Evolutionary conservation across 2,888 invertebrate genomes (phyloP), one percentile per base, ranked within the genome.

Genomic region (Beris morrisii): DNA sequence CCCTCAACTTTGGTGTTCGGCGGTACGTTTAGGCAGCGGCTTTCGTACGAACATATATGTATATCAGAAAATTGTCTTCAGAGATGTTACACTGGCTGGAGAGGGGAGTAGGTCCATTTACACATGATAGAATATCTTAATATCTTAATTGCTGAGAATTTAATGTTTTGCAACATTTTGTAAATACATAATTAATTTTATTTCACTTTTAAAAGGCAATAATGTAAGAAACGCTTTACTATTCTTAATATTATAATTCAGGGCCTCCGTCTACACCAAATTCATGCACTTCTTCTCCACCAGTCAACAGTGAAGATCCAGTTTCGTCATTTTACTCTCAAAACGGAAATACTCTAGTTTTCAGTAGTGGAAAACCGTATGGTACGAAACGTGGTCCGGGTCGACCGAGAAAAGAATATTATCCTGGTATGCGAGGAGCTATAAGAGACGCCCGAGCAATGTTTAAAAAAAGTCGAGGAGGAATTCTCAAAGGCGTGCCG

Each of bases 321-420:
- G 86, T 87, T 66, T 86, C 88, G 4, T 56, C 64, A 22, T 57
- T 68, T 31, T 61, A 61, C 38, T 45, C 66, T 13, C 66, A 65
- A 54, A 57, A 54, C 46, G 65, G 66, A 13, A 67, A 30, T 50
- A 50, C 64, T 32, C 63, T 69, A 12, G 45, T 59, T 28, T 64
- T 66, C 22, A 66, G 57, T 32, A 59, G 68, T 55, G 70, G 70
- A 3, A 71, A 69, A 45, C 71, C 71, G 9, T 66, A 69, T 56
- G 48, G 64, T 58, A 86, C 87, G 63, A 85, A 88, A 71, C 84
- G 92, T 70, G 91, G 92, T 57, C 89, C 92, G 15, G 92, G 92
- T 12, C 83, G 92, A 73, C 92, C 92, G 11, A 84, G 91, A 69
- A 90, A 92, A 75, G 91, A 92, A 38, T 73, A 56, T 61, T 13